Percentiles rank a stretch among this genome's conserved stretches.
Evolutionary conservation across 2,888 invertebrate species (phyloP).

Genomic region (Thumatha senex): DNA sequence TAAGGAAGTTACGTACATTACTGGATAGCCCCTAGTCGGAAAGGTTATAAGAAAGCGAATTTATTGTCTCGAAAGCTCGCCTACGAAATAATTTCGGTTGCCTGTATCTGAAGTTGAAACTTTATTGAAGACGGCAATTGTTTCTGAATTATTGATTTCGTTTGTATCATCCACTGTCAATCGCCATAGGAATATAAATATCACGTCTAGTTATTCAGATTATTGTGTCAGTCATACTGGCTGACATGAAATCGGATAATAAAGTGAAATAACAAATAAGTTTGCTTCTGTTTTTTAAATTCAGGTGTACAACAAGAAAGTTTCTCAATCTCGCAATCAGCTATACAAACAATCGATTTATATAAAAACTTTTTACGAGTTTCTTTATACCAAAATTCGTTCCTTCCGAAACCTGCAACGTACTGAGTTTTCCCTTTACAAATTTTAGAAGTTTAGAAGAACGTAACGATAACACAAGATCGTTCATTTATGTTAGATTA

Average conservation of each 20-base stretch:
- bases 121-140: conserved; percentile 58
- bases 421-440: conserved; percentile 61
- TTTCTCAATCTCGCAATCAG: conserved; percentile 72
- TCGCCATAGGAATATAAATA: too few species aligned
- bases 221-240: conserved; percentile 34
- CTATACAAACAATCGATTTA: conserved; percentile 73
- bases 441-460: conserved; percentile 64
- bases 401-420: conserved; percentile 58
- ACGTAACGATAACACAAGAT: conserved; percentile 68
- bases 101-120: conserved; percentile 55
- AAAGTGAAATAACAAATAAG: conserved; percentile 21
- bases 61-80: conserved; percentile 60
- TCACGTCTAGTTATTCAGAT: too few species aligned
- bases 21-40: conserved; percentile 50
- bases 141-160: conserved; percentile 49
- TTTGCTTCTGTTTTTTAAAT: conserved; percentile 29
- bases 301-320: conserved; percentile 41
- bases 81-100: conserved; percentile 60
- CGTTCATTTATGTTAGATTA: conserved; percentile 69
- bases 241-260: conserved; percentile 22
- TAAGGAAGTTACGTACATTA: conserved; percentile 55
- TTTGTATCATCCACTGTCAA: conserved; percentile 39
- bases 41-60: conserved; percentile 67
- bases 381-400: conserved; percentile 51
- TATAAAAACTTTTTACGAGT: conserved; percentile 65